Evolutionary conservation across 2,888 invertebrate species (phyloP).

Genomic region (Stegophylla sp.): DNA sequence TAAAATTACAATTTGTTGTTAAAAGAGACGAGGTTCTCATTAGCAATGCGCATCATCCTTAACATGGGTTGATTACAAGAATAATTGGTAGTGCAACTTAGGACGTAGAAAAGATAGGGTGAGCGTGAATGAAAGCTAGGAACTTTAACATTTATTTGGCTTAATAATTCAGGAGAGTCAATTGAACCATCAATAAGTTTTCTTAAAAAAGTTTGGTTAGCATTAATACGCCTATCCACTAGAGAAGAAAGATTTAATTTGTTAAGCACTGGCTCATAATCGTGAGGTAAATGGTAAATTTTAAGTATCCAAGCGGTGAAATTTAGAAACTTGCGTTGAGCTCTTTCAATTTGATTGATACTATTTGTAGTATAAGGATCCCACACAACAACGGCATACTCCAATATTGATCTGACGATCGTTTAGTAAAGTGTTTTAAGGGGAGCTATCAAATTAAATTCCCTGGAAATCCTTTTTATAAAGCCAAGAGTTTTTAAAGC

Average conservation of each 20-base stretch:
- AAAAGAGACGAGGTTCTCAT: background rate
- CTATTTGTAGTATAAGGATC: background rate
- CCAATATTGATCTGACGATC: background rate
- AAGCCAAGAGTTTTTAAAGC: constrained; percentile 1
- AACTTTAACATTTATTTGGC: background rate
- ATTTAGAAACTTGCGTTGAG: background rate
- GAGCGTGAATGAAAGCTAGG: constrained; percentile 3
- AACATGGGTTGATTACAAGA: too few relatives aligned
- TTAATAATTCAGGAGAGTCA: background rate
- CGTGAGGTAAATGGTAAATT: background rate
- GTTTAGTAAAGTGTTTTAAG: background rate
- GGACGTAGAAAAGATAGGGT: background rate
- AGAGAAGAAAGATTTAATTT: background rate
- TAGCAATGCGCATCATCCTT: too few relatives aligned
- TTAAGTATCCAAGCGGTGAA: background rate
- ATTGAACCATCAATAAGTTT: constrained; percentile 1
- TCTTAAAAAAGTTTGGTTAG: background rate
- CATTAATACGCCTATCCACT: background rate
- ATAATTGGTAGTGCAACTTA: background rate
- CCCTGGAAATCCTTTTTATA: constrained; percentile 3
- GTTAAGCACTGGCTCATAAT: background rate
- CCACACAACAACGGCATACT: background rate
- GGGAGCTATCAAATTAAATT: background rate
- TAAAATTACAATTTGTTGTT: too few relatives aligned
- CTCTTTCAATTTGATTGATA: background rate